Evolutionary conservation across 2,888 invertebrate species (phyloP).

Genomic region (Rhamphomyia laevipes): DNA sequence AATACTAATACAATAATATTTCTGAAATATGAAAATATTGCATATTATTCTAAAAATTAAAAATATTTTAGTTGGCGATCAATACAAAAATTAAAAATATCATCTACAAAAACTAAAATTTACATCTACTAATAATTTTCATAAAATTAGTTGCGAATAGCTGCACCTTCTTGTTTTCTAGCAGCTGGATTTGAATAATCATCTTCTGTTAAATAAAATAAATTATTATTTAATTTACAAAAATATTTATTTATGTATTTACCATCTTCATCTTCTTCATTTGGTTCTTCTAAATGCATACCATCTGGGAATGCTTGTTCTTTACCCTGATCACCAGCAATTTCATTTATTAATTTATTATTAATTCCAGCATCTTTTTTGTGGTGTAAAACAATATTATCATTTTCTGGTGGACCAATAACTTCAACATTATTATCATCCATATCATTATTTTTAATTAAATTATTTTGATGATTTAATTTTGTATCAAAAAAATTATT

Average conservation of each 20-base stretch:
- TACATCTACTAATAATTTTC: background rate
- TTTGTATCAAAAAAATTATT: constrained; percentile 28
- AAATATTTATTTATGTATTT: constrained; percentile 11
- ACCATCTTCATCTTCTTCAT: constrained; percentile 41
- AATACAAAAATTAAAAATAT: no score
- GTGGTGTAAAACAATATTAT: constrained; percentile 12
- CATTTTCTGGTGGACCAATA: background rate
- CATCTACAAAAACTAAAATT: background rate
- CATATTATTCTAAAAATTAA: no score
- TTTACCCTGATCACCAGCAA: constrained; percentile 38
- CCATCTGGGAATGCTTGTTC: constrained; percentile 30
- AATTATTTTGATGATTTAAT: constrained; percentile 7
- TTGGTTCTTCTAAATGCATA: constrained; percentile 33
- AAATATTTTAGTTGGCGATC: no score
- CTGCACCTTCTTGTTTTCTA: constrained; percentile 39
- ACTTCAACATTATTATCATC: constrained; percentile 10
- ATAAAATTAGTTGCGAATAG: constrained; percentile 37
- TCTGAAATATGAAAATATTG: no score
- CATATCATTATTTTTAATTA: constrained; percentile 11
- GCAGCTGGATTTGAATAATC: constrained; percentile 40
- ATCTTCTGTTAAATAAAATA: constrained; percentile 34
- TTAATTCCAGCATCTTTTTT: constrained; percentile 30
- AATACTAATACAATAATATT: no score
- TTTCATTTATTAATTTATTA: constrained; percentile 36
- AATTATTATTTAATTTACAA: background rate